Evolutionary conservation across 2,797 vertebrate genomes (phyloP).

Genomic region (Scomberomorus guttatus): DNA sequence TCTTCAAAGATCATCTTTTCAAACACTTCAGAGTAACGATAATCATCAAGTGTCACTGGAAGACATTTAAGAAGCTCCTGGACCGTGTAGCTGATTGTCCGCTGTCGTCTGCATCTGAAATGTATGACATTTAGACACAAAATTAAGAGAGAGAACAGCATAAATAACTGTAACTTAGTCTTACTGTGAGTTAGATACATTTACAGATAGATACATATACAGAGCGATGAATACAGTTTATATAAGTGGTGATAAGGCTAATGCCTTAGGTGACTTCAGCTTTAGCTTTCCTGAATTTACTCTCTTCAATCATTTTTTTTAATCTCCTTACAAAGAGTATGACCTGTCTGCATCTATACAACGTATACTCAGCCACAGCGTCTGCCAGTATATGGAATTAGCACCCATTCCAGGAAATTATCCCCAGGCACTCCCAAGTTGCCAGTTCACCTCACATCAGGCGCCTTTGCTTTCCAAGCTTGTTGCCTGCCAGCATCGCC

Average conservation of each 20-base stretch:
- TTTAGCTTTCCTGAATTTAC: too few relatives aligned
- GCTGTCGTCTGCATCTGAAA: constrained; percentile 21
- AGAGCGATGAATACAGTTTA: neutral
- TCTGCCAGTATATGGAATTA: neutral
- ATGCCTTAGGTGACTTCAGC: neutral
- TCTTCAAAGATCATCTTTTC: constrained; percentile 23
- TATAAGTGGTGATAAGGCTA: constrained; percentile 8
- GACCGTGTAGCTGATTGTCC: constrained; percentile 28
- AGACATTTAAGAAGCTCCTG: constrained; percentile 20
- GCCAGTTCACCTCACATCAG: neutral
- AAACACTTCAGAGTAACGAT: constrained; percentile 27
- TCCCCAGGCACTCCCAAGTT: neutral
- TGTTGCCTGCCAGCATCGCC: neutral
- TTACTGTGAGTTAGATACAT: neutral
- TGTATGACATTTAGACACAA: neutral
- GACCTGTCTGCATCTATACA: neutral
- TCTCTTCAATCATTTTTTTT: too few relatives aligned
- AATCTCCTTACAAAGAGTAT: too few relatives aligned
- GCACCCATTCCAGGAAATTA: neutral
- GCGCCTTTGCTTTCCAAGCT: neutral
- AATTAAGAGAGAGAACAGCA: neutral
- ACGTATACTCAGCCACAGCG: too few relatives aligned
- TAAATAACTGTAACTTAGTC: neutral
- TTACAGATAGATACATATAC: too few relatives aligned
- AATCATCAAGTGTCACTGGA: constrained; percentile 16